Percentiles rank a stretch among this genome's conserved stretches.
Evolutionary conservation across 2,113 vertebrate genomes (phyloP).

Genomic region (Fulmarus glacialis): DNA sequence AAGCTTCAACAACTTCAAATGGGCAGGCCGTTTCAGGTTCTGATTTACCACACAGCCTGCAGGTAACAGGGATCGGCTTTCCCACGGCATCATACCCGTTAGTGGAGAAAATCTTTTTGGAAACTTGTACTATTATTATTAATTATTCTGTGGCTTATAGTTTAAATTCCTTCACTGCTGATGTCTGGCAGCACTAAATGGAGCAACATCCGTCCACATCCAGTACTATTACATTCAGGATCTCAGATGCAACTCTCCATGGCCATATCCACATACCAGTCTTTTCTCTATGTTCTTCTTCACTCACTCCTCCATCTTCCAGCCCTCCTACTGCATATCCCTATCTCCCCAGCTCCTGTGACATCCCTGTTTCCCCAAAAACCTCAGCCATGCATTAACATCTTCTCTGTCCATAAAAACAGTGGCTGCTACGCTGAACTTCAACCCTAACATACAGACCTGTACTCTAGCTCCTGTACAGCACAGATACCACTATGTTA

Average conservation of each 20-base stretch:
- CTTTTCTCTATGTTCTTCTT: neutral
- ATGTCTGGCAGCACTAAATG: neutral
- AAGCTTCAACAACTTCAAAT: neutral
- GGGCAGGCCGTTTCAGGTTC: neutral
- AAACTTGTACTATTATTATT: neutral
- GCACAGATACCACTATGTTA: accelerated
- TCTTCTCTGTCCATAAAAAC: neutral
- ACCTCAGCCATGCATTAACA: accelerated
- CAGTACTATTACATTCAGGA: accelerated
- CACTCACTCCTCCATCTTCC: neutral
- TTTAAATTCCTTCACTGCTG: neutral
- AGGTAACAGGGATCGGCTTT: neutral
- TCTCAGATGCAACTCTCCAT: neutral
- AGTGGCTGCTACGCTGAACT: accelerated
- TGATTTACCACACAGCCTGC: neutral
- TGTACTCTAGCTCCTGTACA: neutral
- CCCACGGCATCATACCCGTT: accelerated
- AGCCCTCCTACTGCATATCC: too few relatives aligned
- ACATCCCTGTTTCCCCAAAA: neutral
- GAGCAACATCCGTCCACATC: neutral
- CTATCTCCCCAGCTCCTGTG: neutral
- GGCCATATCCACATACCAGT: neutral
- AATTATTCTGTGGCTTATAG: neutral
- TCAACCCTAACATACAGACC: accelerated
- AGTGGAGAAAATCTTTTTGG: neutral